Base-by-base conservation (phyloP, 2,888 invertebrate species). In the Sepiola atlantica region DNA sequence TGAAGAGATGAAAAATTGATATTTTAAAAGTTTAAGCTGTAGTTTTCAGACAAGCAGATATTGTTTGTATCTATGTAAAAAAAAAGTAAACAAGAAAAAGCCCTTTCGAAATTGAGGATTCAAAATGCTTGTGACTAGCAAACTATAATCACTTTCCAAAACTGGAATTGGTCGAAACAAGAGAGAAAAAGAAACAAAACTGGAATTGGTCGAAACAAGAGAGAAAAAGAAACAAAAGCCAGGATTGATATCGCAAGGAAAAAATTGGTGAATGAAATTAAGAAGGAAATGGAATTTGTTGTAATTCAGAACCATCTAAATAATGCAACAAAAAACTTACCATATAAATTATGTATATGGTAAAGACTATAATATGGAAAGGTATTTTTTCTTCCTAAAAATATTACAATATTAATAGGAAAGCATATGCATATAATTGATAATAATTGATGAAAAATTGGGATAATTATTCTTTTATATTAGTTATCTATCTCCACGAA, bases 81-180 rank as follows among this genome's bases (percentile, higher is more conserved):
- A 77, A 28, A 77, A 77, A 77, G n/a, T n/a, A n/a, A n/a, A n/a
- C n/a, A n/a, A n/a, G n/a, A n/a, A n/a, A n/a, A n/a, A n/a, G n/a
- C n/a, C n/a, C n/a, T n/a, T n/a, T n/a, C n/a, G 8, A 45, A 45
- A 77, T 77, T 77, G n/a, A n/a, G 28, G n/a, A 77, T 32, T 77
- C 32, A 32, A 77, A 77, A 77, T 77, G 77, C 77, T 32, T 77
- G 32, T 32, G 77, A 77, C 32, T 16, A 77, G n/a, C 77, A 77
- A 77, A 77, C n/a, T 77, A 77, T n/a, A 77, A 77, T 77, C 77
- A 77, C n/a, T 77, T 77, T 77, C 77, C 77, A n/a, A 77, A 77
- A n/a, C 2, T n/a, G n/a, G 16, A 16, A 77, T 77, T 16, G n/a
- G 32, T n/a, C n/a, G n/a, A 0, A 14, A 20, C n/a, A 77, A 77